A percentile compares a stretch with the other conserved stretches of the same genome.
Evolutionary conservation across 2,888 invertebrate species (phyloP).

Genomic region (Hyppa rectilinea): DNA sequence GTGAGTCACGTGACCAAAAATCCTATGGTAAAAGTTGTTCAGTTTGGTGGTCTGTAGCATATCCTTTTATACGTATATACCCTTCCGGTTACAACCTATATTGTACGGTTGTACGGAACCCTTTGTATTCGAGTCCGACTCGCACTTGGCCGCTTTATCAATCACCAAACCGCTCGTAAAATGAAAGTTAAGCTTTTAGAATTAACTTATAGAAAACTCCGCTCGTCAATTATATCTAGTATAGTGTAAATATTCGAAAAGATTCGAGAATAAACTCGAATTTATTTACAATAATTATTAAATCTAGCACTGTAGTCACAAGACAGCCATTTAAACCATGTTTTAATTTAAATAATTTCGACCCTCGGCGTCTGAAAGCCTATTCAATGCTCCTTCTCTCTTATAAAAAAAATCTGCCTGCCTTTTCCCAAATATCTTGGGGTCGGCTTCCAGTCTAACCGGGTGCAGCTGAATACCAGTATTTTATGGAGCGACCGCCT

Average conservation of each 20-base stretch:
- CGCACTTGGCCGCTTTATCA: not conserved
- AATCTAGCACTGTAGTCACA: constrained; percentile 41
- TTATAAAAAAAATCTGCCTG: too few relatives aligned
- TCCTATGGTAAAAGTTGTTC: too few relatives aligned
- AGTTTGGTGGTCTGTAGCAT: too few relatives aligned
- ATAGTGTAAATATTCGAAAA: constrained; percentile 60
- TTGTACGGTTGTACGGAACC: too few relatives aligned
- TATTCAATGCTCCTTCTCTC: not conserved
- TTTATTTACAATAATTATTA: constrained; percentile 52
- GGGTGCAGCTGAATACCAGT: too few relatives aligned
- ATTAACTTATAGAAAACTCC: constrained; percentile 25
- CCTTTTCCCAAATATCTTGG: too few relatives aligned
- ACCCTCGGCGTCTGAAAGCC: constrained; percentile 1
- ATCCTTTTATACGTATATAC: too few relatives aligned
- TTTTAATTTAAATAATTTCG: constrained; percentile 23
- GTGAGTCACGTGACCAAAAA: too few relatives aligned
- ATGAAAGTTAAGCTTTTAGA: constrained; percentile 14
- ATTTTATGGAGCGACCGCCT: too few relatives aligned
- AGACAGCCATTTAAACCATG: constrained; percentile 47
- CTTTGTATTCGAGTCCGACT: too few relatives aligned
- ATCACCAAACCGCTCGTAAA: constrained; percentile 7
- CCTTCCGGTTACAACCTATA: too few relatives aligned
- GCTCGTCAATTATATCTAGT: constrained; percentile 33
- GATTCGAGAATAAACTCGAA: constrained; percentile 52
- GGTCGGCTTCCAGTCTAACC: too few relatives aligned